These are phyloP conservation scores for Vannuccia rotundouncinata DNA, from an alignment of 2,888 invertebrate genomes.

Conservation along the genomic window DNA sequence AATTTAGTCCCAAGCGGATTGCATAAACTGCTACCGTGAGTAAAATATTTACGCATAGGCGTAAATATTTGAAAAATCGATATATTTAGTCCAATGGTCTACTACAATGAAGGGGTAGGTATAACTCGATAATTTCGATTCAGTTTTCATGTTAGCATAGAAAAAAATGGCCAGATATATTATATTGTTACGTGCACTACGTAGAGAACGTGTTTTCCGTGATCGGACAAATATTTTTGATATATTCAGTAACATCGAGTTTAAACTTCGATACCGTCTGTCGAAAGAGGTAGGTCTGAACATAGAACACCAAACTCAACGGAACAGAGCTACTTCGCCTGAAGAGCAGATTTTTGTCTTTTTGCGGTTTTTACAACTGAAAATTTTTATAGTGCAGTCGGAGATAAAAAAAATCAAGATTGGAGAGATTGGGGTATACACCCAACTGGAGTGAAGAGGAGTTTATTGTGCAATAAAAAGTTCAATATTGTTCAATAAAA, in stretches of 20 bases:
- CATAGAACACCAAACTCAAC: neutral
- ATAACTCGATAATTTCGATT: neutral
- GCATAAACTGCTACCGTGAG: neutral
- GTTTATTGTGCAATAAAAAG: neutral
- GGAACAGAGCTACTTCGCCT: neutral
- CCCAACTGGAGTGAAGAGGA: neutral
- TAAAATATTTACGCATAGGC: neutral
- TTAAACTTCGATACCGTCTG: neutral
- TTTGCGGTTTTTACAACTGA: too few species aligned
- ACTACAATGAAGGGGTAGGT: neutral
- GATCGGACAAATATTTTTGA: neutral
- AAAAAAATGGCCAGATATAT: neutral
- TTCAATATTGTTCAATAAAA: neutral
- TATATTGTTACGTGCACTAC: neutral
- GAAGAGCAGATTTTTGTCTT: neutral
- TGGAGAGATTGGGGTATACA: neutral
- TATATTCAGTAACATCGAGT: neutral
- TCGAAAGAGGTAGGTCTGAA: neutral
- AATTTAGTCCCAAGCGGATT: neutral
- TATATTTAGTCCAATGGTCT: neutral
- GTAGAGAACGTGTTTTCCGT: neutral
- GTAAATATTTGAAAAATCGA: neutral
- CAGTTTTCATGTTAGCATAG: neutral
- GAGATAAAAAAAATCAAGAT: neutral
- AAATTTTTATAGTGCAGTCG: too few species aligned